Conservation (phyloP, 2,113 vertebrate genomes). For the Salvelinus alpinus region DNA sequence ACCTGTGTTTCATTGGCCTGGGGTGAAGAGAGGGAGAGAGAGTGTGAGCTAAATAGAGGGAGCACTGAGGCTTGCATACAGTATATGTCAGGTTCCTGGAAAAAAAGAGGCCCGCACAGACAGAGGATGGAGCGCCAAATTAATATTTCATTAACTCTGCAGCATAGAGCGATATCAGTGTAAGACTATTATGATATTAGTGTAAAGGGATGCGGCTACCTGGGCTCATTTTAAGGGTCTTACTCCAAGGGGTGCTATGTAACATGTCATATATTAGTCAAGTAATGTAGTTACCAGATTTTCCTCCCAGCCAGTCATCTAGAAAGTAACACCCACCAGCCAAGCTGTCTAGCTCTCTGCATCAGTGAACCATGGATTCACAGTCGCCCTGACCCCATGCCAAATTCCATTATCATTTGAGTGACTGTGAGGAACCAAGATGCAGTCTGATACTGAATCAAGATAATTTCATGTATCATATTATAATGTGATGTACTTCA, state of each 20-base stretch:
- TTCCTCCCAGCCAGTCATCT: not conserved
- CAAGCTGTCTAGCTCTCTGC: slow-evolving; percentile 30
- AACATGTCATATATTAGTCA: slow-evolving; percentile 4
- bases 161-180: not conserved
- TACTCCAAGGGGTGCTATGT: slow-evolving; percentile 15
- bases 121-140: slow-evolving; percentile 49
- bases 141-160: slow-evolving; percentile 44
- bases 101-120: slow-evolving; percentile 22
- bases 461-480: not conserved
- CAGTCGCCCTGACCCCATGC: slow-evolving; percentile 18
- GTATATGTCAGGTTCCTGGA: slow-evolving; percentile 42
- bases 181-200: slow-evolving; percentile 3
- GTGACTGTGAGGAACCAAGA: slow-evolving; percentile 10
- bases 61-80: slow-evolving; percentile 35
- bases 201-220: not conserved
- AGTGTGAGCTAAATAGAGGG: not conserved
- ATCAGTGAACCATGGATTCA: slow-evolving; percentile 30
- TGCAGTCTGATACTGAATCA: slow-evolving; percentile 1
- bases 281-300: not conserved
- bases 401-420: slow-evolving; percentile 14
- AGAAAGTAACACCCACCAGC: slow-evolving; percentile 24
- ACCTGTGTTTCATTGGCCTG: slow-evolving; percentile 43
- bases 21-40: slow-evolving; percentile 16
- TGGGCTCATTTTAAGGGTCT: not conserved
- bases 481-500: too few relatives aligned